phyloP scores from a whole-genome alignment of 2,888 invertebrate species.

The Drosophila limbata region DNA sequence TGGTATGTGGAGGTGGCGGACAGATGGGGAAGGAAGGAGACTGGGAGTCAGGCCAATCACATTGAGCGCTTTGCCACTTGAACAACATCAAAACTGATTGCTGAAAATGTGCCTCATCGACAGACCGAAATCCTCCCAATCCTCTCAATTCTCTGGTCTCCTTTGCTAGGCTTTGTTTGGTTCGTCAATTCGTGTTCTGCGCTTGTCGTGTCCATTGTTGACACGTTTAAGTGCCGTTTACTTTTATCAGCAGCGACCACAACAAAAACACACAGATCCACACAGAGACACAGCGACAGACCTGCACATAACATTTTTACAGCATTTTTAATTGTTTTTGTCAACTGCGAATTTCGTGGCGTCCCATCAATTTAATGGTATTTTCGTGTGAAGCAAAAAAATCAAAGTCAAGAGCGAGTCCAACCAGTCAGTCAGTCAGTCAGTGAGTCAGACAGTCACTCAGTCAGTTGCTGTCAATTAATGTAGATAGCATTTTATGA shows the following conservation, averaged over 20 bases:
- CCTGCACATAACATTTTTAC: constrained; percentile 75
- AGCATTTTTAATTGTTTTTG: constrained; percentile 79
- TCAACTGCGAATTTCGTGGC: constrained; percentile 61
- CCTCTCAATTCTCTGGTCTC: neutral
- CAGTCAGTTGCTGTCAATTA: constrained; percentile 67
- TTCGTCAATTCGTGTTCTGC: constrained; percentile 69
- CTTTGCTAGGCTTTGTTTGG: constrained; percentile 57
- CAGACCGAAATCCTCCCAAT: constrained; percentile 8
- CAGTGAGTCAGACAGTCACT: neutral
- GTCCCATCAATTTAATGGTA: constrained; percentile 76
- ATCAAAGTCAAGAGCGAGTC: constrained; percentile 59
- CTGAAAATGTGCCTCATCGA: constrained; percentile 73
- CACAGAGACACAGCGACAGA: constrained; percentile 16
- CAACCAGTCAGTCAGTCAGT: neutral
- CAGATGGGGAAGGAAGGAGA: neutral
- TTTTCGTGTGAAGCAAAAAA: constrained; percentile 68
- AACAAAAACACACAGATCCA: constrained; percentile 47
- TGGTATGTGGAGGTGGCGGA: constrained; percentile 40
- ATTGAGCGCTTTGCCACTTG: constrained; percentile 73
- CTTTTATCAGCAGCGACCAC: constrained; percentile 70
- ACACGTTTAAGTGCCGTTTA: constrained; percentile 81
- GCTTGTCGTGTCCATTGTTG: constrained; percentile 76
- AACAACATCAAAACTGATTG: constrained; percentile 80
- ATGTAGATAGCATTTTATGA: constrained; percentile 79
- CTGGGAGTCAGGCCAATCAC: constrained; percentile 62